phyloP scores from a whole-genome alignment of 1,140 invertebrate genomes.

The Antheraea pernyi region DNA sequence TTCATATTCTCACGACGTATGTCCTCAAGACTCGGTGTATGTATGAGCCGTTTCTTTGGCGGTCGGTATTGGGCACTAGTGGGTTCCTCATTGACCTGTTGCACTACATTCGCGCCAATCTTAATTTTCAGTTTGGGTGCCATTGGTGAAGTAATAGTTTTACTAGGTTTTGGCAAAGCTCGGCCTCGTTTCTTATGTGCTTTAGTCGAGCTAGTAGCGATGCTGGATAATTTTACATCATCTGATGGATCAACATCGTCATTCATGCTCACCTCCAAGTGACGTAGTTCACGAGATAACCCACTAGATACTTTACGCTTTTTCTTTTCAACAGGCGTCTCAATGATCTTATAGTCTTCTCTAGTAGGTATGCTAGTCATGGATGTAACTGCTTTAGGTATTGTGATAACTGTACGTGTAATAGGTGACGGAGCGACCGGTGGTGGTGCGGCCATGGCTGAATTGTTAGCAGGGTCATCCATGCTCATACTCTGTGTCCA shows the following conservation, averaged over 20 bases:
- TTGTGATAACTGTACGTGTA: conserved; percentile 87
- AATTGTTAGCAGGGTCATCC: conserved; percentile 82
- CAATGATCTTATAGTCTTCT: conserved; percentile 88
- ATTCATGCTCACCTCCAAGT: conserved; percentile 73
- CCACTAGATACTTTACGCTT: conserved; percentile 81
- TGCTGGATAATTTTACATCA: conserved; percentile 59
- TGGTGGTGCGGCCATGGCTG: conserved; percentile 78
- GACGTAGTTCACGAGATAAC: conserved; percentile 79
- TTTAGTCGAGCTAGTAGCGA: conserved; percentile 43
- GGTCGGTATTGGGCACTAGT: conserved; percentile 82
- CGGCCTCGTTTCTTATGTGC: conserved; percentile 80
- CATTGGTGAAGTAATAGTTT: conserved; percentile 49
- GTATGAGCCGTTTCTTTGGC: conserved; percentile 89
- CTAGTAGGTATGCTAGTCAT: conserved; percentile 91
- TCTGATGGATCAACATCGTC: conserved; percentile 64
- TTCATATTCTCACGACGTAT: conserved; percentile 92
- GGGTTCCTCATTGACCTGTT: conserved; percentile 77
- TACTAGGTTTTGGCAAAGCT: conserved; percentile 62
- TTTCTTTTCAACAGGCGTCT: conserved; percentile 84
- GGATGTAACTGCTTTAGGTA: conserved; percentile 92
- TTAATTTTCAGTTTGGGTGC: conserved; percentile 92
- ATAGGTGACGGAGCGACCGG: conserved; percentile 82
- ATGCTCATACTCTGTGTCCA: conserved; percentile 93
- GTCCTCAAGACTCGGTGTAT: conserved; percentile 85
- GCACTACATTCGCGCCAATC: conserved; percentile 82